These are phyloP conservation scores for Prionace glauca DNA, from an alignment of 2,797 vertebrate species.

Conservation along the genomic window DNA sequence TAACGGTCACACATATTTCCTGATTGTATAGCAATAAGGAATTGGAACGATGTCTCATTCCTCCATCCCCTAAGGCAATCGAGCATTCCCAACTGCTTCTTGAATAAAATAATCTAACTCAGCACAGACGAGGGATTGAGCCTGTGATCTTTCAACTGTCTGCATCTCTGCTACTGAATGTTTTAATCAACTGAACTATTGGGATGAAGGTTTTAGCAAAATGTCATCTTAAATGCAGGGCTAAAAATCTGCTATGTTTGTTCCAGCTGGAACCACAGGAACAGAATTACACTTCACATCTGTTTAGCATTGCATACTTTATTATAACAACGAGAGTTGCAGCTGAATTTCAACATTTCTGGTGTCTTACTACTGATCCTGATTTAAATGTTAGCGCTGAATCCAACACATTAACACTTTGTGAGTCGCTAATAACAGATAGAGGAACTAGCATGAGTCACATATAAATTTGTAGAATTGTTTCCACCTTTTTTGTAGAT, in stretches of 20 bases:
- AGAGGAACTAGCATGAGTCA: background rate
- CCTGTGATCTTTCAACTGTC: background rate
- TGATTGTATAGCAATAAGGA: background rate
- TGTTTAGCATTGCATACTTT: background rate
- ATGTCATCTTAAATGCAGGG: background rate
- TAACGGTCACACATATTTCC: background rate
- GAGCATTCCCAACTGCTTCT: background rate
- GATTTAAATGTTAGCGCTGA: background rate
- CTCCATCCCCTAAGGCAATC: background rate
- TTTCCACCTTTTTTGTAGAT: background rate
- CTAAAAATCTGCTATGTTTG: background rate
- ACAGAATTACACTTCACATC: constrained; percentile 13
- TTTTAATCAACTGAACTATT: background rate
- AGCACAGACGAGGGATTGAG: background rate
- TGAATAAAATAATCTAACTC: background rate
- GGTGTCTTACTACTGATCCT: background rate
- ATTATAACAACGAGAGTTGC: background rate
- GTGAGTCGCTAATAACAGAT: background rate
- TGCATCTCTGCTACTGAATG: background rate
- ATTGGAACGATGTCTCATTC: background rate
- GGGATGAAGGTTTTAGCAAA: background rate
- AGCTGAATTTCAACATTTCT: background rate
- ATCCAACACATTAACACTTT: background rate
- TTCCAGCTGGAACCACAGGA: background rate
- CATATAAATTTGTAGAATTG: background rate